A percentile compares a stretch with the other conserved stretches of the same genome.
Conservation (phyloP, 2,113 vertebrate genomes). For the Perca schrenkii region DNA sequence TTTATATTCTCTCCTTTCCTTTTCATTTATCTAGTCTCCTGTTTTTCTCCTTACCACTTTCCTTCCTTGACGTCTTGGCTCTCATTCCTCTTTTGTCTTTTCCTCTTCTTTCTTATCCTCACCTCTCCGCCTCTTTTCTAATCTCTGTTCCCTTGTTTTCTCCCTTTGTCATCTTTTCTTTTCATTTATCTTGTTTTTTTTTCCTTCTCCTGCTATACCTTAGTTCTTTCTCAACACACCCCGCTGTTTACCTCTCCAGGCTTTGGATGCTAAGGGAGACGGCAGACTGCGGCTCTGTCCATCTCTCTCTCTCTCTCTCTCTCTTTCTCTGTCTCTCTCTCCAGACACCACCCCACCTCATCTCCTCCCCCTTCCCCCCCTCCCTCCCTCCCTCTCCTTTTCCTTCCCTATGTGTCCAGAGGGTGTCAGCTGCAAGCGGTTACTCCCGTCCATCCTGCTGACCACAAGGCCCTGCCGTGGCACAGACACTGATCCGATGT, state of each 20-base stretch:
- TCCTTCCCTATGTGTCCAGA: constrained; percentile 58
- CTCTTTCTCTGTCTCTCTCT: constrained; percentile 14
- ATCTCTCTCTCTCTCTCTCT: background rate
- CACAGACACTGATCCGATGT: constrained; percentile 75
- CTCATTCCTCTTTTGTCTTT: background rate
- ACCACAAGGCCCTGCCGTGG: constrained; percentile 71
- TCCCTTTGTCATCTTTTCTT: background rate
- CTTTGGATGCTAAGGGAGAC: constrained; percentile 34
- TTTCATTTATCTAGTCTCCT: background rate
- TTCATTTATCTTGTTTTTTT: background rate
- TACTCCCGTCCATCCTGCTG: constrained; percentile 70
- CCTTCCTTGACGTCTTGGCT: background rate
- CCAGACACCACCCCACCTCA: constrained; percentile 15
- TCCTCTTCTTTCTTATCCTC: background rate
- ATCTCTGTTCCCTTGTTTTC: background rate
- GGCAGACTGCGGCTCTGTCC: constrained; percentile 31
- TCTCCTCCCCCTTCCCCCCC: background rate
- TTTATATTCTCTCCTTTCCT: background rate
- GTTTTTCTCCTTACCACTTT: background rate
- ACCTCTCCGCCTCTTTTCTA: background rate
- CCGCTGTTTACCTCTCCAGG: constrained; percentile 36
- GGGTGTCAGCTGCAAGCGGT: constrained; percentile 64
- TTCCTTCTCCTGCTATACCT: background rate
- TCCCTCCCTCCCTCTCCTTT: background rate
- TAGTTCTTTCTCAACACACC: background rate